These are phyloP conservation scores for Neodon shergylaensis DNA, from an alignment of 2,113 vertebrate species.

Conservation along the genomic window DNA sequence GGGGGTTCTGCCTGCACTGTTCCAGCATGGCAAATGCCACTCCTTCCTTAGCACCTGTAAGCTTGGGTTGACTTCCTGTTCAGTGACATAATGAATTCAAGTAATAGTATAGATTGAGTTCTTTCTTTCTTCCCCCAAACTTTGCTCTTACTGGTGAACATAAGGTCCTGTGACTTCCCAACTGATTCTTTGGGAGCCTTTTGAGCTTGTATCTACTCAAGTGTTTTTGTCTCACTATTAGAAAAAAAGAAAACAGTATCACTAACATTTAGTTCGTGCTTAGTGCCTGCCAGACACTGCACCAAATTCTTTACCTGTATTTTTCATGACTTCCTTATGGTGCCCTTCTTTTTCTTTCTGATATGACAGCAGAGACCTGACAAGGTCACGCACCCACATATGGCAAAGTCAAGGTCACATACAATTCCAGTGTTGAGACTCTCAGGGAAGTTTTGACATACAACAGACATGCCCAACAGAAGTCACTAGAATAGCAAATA, in stretches of 20 bases:
- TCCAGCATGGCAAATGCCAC: not conserved
- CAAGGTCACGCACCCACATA: not conserved
- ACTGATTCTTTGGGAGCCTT: not conserved
- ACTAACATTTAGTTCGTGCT: not conserved
- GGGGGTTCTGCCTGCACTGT: not conserved
- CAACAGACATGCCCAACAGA: not conserved
- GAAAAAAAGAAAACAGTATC: not conserved
- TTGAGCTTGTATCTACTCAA: not conserved
- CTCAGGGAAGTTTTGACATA: not conserved
- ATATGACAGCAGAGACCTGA: not conserved
- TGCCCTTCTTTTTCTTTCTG: not conserved
- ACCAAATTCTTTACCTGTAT: not conserved
- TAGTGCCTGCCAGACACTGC: not conserved
- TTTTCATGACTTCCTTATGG: not conserved
- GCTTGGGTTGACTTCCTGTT: not conserved
- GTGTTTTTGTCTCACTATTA: not conserved
- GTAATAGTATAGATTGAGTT: not conserved
- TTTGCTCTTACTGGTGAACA: not conserved
- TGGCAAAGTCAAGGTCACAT: not conserved
- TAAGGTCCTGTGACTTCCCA: not conserved
- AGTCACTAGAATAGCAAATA: slow-evolving; percentile 3
- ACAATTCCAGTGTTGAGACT: not conserved
- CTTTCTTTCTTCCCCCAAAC: not conserved
- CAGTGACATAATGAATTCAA: slow-evolving; percentile 34
- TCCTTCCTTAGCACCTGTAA: not conserved